Base-by-base conservation (phyloP, 2,797 vertebrate genomes). In the Lacerta agilis region DNA sequence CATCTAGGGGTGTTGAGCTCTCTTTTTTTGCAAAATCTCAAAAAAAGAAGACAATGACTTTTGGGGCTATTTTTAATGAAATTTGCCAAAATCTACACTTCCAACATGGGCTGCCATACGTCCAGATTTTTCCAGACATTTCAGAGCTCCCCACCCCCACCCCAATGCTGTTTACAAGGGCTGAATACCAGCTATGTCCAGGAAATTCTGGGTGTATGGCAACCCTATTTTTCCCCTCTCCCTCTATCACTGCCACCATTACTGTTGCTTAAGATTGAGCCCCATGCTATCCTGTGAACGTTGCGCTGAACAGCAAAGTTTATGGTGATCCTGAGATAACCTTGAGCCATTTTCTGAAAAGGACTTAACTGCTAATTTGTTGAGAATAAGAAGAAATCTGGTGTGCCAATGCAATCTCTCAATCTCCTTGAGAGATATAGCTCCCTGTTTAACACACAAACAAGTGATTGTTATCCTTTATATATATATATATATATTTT, bases 401-500 rank as follows among this genome's bases (percentile, higher is more conserved):
- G 20, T 33, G 15, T 17, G 25, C 43, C 58, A 69, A 38, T 55
- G 2, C 20, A 79, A 33, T 75, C 17, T 29, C 10, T 66, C 55
- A 66, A 75, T 76, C 8, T 55, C 36, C 41, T n/a, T n/a, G n/a
- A 73, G 61, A 80, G 18, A 81, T 73, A 55, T 17, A 55, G 55
- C 33, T 81, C 41, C 29, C 38, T 17, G 25, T 66, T 80, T 66
- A 75, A 75, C 58, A 36, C 5, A 76, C 67, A 76, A 85, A 55
- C 55, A 55, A 88, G 36, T 67, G 72, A 33, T 85, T 67, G 69
- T 81, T 72, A 84, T 79, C 27, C 13, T 64, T 61, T 75, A n/a
- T n/a, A n/a, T n/a, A n/a, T n/a, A n/a, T 85, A 25, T 73, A 79
- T 55, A 15, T 15, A 15, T 15, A n/a, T 61, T 36, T 82, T 88